Evolutionary conservation across 2,888 invertebrate genomes (phyloP).

Genomic region (Lampropteryx suffumata): DNA sequence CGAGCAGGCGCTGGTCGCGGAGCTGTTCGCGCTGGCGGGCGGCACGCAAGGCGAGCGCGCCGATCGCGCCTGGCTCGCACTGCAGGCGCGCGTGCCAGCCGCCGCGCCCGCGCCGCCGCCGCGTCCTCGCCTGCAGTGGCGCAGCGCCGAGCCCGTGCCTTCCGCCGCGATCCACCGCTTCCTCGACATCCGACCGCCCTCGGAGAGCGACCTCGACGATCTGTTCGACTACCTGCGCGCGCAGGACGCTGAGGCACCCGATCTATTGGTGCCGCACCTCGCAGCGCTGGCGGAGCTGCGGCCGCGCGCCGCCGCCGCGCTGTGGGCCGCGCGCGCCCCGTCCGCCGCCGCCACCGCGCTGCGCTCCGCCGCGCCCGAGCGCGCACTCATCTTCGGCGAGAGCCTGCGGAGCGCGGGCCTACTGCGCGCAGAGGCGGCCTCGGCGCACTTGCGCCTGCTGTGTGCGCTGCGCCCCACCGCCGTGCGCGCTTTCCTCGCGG

Average conservation of each 20-base stretch:
- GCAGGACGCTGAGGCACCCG: slow-evolving; percentile 18
- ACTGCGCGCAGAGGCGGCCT: slow-evolving; percentile 54
- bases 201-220: slow-evolving; percentile 60
- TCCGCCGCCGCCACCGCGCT: slow-evolving; percentile 45
- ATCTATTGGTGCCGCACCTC: slow-evolving; percentile 34
- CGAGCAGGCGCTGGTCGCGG: slow-evolving; percentile 58
- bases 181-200: slow-evolving; percentile 49
- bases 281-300: slow-evolving; percentile 49
- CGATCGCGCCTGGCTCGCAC: slow-evolving; percentile 65
- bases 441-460: slow-evolving; percentile 55
- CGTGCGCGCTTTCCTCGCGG: slow-evolving; percentile 55
- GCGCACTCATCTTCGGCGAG: slow-evolving; percentile 48
- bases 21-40: slow-evolving; percentile 51
- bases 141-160: slow-evolving; percentile 41
- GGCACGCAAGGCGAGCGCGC: slow-evolving; percentile 50
- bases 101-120: slow-evolving; percentile 31
- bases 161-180: slow-evolving; percentile 54
- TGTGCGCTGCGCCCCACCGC: slow-evolving; percentile 50
- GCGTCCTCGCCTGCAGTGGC: slow-evolving; percentile 63
- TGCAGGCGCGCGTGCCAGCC: slow-evolving; percentile 38
- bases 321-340: slow-evolving; percentile 49
- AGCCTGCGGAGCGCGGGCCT: slow-evolving; percentile 40
- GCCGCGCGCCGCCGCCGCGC: slow-evolving; percentile 59
- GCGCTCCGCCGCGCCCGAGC: slow-evolving; percentile 47
- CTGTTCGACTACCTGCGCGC: slow-evolving; percentile 61